Evolutionary conservation across 2,797 vertebrate species (phyloP), one percentile per base, ranked within the genome.

Genomic region (Poeciliopsis turneri): DNA sequence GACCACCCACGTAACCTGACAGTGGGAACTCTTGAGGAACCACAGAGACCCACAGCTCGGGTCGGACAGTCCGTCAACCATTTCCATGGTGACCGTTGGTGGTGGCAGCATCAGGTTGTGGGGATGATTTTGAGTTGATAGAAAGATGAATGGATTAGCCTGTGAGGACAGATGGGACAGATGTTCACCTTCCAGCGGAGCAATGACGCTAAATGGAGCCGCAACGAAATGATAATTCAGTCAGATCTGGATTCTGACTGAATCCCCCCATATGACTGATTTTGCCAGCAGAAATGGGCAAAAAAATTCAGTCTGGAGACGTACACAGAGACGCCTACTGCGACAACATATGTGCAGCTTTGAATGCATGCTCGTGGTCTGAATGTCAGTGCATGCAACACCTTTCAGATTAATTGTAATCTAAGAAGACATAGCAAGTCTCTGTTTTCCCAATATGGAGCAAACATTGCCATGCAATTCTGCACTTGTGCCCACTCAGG

Each of bases 401-500:
- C 64, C 41, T 41, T 68, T 41, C 36, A 11, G 20, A 41, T 25
- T 41, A 13, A 18, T 68, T 41, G 36, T 13, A 12, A 41, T n/a
- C 11, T 41, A 23, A 41, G 20, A 41, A 68, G 39, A 12, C 36
- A 12, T 77, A 71, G 2, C 25, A 39, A 61, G 45, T 78, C 51
- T 72, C 49, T 49, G 68, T 82, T 84, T 43, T 82, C 55, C 1
- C 61, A 23, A 53, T 84, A 55, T 57, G 77, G 64, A 82, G 66
- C 47, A 81, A 76, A 87, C 25, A 49, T 41, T 28, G 28, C 87
- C 87, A 73, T 57, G 76, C 69, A 71, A 47, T 72, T 55, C 76
- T 7, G 59, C 72, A 76, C 68, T 84, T 79, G 59, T 79, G 84
- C 69, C 30, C 23, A 61, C 39, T 80, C 59, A 82, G 82, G 81